phyloP scores from a whole-genome alignment of 2,113 vertebrate genomes.

The Piprites chloris region DNA sequence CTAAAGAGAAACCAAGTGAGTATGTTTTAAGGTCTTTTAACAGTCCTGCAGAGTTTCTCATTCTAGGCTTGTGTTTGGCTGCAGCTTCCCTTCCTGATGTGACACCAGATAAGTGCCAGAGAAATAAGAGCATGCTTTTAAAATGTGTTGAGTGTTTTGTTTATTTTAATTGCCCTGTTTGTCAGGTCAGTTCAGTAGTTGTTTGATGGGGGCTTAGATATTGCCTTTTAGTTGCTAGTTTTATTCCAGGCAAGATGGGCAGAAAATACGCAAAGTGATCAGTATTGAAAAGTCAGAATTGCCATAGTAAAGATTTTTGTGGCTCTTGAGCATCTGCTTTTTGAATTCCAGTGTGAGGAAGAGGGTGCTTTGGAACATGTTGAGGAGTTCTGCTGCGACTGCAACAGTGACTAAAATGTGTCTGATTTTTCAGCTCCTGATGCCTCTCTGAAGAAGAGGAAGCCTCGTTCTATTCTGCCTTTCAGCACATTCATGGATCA shows the following conservation, averaged over 20 bases:
- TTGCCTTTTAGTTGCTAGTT: background rate
- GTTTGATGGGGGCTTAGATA: background rate
- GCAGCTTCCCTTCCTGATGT: background rate
- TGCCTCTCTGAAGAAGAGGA: conserved; percentile 83
- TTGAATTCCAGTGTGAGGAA: background rate
- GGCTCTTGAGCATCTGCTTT: background rate
- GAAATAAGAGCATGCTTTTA: background rate
- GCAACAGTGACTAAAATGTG: background rate
- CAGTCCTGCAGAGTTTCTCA: background rate
- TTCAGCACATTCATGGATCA: conserved; percentile 91
- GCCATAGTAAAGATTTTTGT: background rate
- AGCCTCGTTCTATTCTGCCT: conserved; percentile 88
- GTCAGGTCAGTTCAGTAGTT: background rate
- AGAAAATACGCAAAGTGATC: background rate
- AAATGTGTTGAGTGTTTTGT: too few relatives aligned
- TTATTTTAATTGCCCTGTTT: background rate
- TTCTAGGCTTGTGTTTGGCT: background rate
- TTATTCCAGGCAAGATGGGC: background rate
- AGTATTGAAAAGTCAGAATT: background rate
- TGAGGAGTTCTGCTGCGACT: background rate
- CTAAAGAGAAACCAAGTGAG: conserved; percentile 85
- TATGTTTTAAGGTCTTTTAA: background rate
- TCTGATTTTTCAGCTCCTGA: conserved; percentile 55
- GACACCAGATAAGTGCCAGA: background rate
- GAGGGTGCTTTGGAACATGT: background rate